Base-by-base conservation (phyloP, 2,113 vertebrate genomes). In the Corapipo altera region DNA sequence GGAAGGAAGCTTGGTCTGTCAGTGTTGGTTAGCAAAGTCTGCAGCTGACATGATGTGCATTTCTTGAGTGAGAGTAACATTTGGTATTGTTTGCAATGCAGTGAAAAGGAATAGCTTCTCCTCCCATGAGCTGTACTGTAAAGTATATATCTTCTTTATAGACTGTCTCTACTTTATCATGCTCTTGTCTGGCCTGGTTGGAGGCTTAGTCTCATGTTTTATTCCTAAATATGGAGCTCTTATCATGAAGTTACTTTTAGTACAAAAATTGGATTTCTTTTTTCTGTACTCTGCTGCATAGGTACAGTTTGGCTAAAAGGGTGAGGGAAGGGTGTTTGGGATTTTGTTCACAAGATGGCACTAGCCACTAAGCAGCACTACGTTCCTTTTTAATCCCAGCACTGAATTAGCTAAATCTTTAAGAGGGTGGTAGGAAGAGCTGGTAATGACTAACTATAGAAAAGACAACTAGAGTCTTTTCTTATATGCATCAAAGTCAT, bases 281-380 rank as follows among this genome's bases (percentile, higher is more conserved):
- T 52, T 48, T n/a, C 37, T 61, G 32, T 37, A 1, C 10, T 28
- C 12, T 51, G 52, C 35, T 55, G 27, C 12, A 2, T 12, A 54
- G 44, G 30, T 30, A 22, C 17, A 26, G 32, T 69, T 88, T 41
- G 73, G 52, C 39, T 66, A 9, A n/a, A 70, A 44, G 32, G 51
- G 22, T 65, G 49, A 58, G 70, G 70, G 32, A 33, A 43, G 30
- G 11, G 5, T 69, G n/a, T 78, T 90, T 67, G 41, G 57, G 23
- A 22, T 70, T 62, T 54, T 39, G 39, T 54, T 96, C 97, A 95
- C 96, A 89, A 97, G 97, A 54, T 96, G 98, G 97, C 92, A 76
- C 74, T 72, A 92, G 85, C 62, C 21, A 11, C 96, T 88, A 85
- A 88, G 6, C 27, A 67, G 39, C n/a, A 54, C 64, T 43, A 1